Percentiles rank a stretch among this genome's conserved stretches.
These are phyloP conservation scores for Polietes domitor DNA, from an alignment of 2,888 invertebrate genomes.

Conservation along the genomic window DNA sequence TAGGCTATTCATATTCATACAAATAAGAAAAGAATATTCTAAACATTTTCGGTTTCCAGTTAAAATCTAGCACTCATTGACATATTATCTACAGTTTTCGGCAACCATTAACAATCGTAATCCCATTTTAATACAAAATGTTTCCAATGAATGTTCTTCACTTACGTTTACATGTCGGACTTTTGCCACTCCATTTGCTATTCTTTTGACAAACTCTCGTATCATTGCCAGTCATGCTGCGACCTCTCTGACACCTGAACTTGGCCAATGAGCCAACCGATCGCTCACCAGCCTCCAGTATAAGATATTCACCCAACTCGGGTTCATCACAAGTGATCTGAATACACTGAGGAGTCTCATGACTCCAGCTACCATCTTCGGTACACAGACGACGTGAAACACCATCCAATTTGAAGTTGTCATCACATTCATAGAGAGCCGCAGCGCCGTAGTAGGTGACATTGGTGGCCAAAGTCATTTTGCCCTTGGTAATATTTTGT, in stretches of 20 bases:
- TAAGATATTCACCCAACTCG: constrained; percentile 82
- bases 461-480: constrained; percentile 90
- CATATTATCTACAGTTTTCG: no score
- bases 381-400: constrained; percentile 91
- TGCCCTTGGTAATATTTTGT: constrained; percentile 87
- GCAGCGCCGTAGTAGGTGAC: constrained; percentile 94
- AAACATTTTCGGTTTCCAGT: no score
- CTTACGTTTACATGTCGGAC: constrained; percentile 91
- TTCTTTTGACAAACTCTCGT: constrained; percentile 88
- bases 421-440: constrained; percentile 91
- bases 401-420: constrained; percentile 91
- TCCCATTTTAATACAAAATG: no score
- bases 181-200: constrained; percentile 91
- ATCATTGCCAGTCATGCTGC: constrained; percentile 89
- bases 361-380: constrained; percentile 95
- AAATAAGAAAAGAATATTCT: no score
- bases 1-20: no score
- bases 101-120: no score
- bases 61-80: no score
- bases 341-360: constrained; percentile 90
- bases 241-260: constrained; percentile 92
- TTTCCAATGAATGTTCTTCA: no score
- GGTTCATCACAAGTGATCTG: constrained; percentile 91
- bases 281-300: constrained; percentile 84
- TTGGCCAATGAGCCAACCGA: constrained; percentile 90